phyloP scores from a whole-genome alignment of 2,797 vertebrate genomes.

The Lepidocolaptes lacrymiger region DNA sequence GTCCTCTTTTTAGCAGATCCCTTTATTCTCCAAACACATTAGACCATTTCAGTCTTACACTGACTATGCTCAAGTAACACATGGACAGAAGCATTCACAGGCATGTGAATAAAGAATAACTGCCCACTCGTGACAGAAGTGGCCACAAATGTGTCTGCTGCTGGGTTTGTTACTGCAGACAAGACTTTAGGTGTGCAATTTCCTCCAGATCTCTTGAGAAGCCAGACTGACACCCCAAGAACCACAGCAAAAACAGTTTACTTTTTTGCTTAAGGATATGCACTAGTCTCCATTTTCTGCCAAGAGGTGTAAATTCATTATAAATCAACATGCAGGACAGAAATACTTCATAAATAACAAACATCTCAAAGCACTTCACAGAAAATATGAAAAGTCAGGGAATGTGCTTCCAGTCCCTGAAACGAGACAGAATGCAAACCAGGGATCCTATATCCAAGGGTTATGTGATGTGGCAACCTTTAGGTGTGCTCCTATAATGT shows the following conservation, averaged over 20 bases:
- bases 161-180: neutral
- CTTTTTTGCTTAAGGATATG: neutral
- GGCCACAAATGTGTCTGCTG: neutral
- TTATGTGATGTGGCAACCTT: neutral
- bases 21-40: neutral
- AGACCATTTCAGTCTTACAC: neutral
- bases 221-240: accelerated
- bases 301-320: neutral
- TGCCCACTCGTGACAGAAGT: neutral
- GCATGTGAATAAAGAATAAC: neutral
- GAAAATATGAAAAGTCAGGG: neutral
- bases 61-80: neutral
- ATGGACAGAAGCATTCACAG: neutral
- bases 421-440: neutral
- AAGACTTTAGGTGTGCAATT: neutral
- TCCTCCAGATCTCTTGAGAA: neutral
- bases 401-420: neutral
- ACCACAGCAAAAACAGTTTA: neutral
- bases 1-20: neutral
- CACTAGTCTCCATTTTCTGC: neutral
- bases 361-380: neutral
- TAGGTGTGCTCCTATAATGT: neutral
- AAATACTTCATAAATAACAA: neutral
- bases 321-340: neutral
- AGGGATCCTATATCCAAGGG: neutral